These are phyloP conservation scores for Fregetta grallaria DNA, from an alignment of 2,113 vertebrate species.

Conservation along the genomic window DNA sequence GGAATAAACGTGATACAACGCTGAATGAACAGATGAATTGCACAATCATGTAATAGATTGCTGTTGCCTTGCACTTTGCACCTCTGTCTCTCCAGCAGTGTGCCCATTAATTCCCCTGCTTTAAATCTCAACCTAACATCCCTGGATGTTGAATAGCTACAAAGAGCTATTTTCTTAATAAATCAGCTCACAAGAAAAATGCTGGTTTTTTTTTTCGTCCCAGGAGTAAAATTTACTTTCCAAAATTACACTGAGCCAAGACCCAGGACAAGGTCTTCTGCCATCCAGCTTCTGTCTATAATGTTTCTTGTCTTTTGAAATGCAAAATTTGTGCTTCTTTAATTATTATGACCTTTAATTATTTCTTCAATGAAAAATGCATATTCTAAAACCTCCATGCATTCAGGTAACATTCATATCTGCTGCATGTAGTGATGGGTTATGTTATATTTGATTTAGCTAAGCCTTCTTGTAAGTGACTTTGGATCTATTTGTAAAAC, in stretches of 20 bases:
- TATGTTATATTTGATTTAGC: not conserved
- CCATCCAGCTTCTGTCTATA: not conserved
- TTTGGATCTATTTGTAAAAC: not conserved
- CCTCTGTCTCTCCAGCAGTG: constrained; percentile 4
- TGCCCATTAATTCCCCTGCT: not conserved
- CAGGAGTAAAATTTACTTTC: constrained; percentile 19
- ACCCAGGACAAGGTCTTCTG: not conserved
- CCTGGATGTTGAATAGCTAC: not conserved
- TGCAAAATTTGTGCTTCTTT: not conserved
- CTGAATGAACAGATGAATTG: not conserved
- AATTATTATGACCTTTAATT: not conserved
- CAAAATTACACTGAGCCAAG: not conserved
- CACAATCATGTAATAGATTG: not conserved
- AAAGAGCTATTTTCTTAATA: constrained; percentile 1
- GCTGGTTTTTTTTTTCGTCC: not conserved
- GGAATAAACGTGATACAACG: not conserved
- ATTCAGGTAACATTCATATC: not conserved
- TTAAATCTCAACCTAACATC: constrained; percentile 15
- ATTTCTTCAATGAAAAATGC: not conserved
- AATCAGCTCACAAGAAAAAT: constrained; percentile 18
- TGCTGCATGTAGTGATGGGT: not conserved
- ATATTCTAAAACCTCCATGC: not conserved
- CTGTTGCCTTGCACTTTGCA: constrained; percentile 30
- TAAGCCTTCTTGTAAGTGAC: not conserved
- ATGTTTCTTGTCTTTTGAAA: not conserved